A percentile compares a stretch with the other conserved stretches of the same genome.
phyloP scores from a whole-genome alignment of 2,797 vertebrate species.

The Trichosurus vulpecula region DNA sequence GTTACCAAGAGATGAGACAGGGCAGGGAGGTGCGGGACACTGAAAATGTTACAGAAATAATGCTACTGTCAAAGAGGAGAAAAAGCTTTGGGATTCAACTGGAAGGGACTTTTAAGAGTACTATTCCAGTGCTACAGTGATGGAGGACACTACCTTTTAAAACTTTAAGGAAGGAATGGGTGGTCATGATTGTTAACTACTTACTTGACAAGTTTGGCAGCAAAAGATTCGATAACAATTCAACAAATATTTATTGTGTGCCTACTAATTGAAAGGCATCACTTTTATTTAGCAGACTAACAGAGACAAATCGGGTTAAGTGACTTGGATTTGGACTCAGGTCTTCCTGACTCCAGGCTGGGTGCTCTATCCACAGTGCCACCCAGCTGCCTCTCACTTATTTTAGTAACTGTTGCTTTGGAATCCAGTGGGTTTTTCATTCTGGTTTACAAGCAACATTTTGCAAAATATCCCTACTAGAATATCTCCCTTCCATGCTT shows the following conservation, averaged over 20 bases:
- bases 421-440: neutral
- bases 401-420: neutral
- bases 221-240: neutral
- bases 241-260: too few species aligned
- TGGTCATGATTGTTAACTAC: neutral
- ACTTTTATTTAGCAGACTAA: too few species aligned
- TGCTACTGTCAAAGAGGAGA: neutral
- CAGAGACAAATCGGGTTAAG: neutral
- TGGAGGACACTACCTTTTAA: neutral
- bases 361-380: too few species aligned
- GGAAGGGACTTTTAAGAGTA: conserved; percentile 1
- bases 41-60: neutral
- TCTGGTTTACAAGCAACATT: neutral
- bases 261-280: too few species aligned
- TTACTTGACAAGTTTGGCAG: neutral
- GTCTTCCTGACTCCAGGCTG: too few species aligned
- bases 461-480: neutral
- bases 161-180: neutral
- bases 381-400: too few species aligned
- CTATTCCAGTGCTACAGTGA: neutral
- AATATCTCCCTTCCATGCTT: neutral
- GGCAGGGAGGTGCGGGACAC: neutral
- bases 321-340: too few species aligned
- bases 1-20: neutral
- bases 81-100: neutral